Conservation (phyloP, 92 coral and sea anemone genomes). For the Pocillopora grandis region DNA sequence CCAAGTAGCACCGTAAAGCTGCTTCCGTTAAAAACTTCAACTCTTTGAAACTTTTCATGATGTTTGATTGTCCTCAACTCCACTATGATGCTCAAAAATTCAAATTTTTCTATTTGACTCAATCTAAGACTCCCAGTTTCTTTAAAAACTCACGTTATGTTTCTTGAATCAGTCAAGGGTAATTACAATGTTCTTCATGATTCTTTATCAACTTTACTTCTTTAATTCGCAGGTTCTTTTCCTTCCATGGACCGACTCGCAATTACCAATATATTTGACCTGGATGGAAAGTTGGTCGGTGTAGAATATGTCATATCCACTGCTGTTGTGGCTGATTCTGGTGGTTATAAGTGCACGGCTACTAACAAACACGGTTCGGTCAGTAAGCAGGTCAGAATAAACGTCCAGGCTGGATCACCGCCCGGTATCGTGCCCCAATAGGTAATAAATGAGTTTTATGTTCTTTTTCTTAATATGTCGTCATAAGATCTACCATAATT, state of each 20-base stretch:
- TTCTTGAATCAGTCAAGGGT: too few relatives aligned
- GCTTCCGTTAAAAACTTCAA: too few relatives aligned
- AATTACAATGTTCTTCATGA: too few relatives aligned
- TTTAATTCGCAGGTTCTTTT: slow-evolving; percentile 1
- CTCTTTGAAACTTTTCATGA: too few relatives aligned
- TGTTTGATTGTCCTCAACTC: too few relatives aligned
- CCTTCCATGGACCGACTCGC: slow-evolving; percentile 36
- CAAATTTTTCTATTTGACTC: too few relatives aligned
- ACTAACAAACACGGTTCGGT: slow-evolving; percentile 54
- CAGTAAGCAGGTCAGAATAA: slow-evolving; percentile 57
- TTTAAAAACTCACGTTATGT: too few relatives aligned
- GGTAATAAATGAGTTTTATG: slow-evolving; percentile 6
- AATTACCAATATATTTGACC: slow-evolving; percentile 46
- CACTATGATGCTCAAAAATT: too few relatives aligned
- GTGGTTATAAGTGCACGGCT: slow-evolving; percentile 69
- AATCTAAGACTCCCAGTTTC: too few relatives aligned
- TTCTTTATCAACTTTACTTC: too few relatives aligned
- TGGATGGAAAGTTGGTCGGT: slow-evolving; percentile 62
- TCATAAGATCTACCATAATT: background rate
- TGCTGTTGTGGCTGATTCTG: slow-evolving; percentile 66
- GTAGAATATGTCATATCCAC: slow-evolving; percentile 56
- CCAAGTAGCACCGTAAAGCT: too few relatives aligned
- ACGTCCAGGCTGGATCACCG: slow-evolving; percentile 29
- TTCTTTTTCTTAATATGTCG: background rate
- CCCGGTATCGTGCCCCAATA: slow-evolving; percentile 16